Base-by-base conservation (phyloP, 1,140 invertebrate species). In the Notospermus geniculatus region DNA sequence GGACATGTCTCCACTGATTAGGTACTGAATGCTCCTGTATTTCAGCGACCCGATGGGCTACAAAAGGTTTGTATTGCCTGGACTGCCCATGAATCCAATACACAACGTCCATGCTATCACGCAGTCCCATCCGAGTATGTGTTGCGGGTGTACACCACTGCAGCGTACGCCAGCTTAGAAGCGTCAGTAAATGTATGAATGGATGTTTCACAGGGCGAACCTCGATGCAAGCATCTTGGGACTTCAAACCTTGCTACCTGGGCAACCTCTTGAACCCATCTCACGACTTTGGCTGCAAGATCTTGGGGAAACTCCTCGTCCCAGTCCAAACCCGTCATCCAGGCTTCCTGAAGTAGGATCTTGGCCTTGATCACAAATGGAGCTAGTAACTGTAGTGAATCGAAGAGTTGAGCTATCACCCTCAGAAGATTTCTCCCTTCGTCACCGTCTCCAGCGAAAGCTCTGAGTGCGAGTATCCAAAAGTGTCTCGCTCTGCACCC, bases 61-160 rank as follows among this genome's bases (percentile, higher is more conserved):
- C n/a, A n/a, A n/a, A n/a, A n/a, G n/a, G n/a, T n/a, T n/a, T n/a
- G n/a, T n/a, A n/a, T n/a, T n/a, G n/a, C n/a, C n/a, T n/a, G n/a
- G n/a, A n/a, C n/a, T n/a, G n/a, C n/a, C n/a, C n/a, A n/a, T n/a
- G n/a, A n/a, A n/a, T n/a, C n/a, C n/a, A n/a, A n/a, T n/a, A n/a
- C n/a, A n/a, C n/a, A 7, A 68, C 59, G n/a, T 52, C 60, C 17
- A 23, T 28, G 9, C 9, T 9, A n/a, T 29, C 46, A 19, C 17
- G n/a, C 46, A 5, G 46, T 7, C 19, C 46, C 46, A 50, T 50
- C 46, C n/a, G n/a, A 5, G n/a, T 50, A 50, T n/a, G n/a, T 50
- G n/a, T n/a, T 7, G 4, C 46, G 4, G 5, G n/a, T 7, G n/a
- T 50, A 50, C 5, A 50, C n/a, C 4, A 9, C n/a, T 9, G 46